Base-by-base conservation (phyloP, 1,140 invertebrate species). In the Coelopa frigida region DNA sequence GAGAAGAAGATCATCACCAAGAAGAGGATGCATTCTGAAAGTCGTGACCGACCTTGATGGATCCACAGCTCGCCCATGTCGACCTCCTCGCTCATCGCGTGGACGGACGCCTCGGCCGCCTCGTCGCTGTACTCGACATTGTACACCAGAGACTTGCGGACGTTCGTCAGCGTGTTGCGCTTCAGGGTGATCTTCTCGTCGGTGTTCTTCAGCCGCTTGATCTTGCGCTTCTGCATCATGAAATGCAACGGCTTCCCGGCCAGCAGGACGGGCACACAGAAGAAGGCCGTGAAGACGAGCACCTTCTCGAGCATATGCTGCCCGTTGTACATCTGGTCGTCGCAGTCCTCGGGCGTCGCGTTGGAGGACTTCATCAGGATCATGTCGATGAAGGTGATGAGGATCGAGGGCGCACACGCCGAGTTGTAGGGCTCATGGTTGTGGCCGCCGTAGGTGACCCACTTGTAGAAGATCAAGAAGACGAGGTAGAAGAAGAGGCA, bases 401-500 rank as follows among this genome's bases (percentile, higher is more conserved):
- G 68, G 15, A 89, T 78, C 0, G 81, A 84, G 3, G 86, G 87
- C 0, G 87, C 85, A 65, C 85, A 88, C 6, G 46, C 40, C 0
- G 60, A 49, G 17, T 50, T 54, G 3, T 55, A 27, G 5, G 62
- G 62, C 82, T 38, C 87, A 57, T 77, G 72, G 0, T 94, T 98
- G 60, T 97, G 93, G 56, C 93, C 93, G 68, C 98, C 98, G 15
- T 85, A 95, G 7, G 75, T 69, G 22, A 89, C 54, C 94, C 94
- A 98, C 70, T 99, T 99, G 53, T 83, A 78, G 59, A 96, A 84
- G 70, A 98, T 83, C 69, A 98, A 78, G 37, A 89, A 76, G 14
- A 91, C 85, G 72, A 99, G 79, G 73, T 97, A 99, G 39, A 85
- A 81, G 75, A 99, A 98, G 11, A 98, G 78, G 17, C 85, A 78